Conservation (phyloP, 1,140 invertebrate genomes). For the Vanessa atalanta region DNA sequence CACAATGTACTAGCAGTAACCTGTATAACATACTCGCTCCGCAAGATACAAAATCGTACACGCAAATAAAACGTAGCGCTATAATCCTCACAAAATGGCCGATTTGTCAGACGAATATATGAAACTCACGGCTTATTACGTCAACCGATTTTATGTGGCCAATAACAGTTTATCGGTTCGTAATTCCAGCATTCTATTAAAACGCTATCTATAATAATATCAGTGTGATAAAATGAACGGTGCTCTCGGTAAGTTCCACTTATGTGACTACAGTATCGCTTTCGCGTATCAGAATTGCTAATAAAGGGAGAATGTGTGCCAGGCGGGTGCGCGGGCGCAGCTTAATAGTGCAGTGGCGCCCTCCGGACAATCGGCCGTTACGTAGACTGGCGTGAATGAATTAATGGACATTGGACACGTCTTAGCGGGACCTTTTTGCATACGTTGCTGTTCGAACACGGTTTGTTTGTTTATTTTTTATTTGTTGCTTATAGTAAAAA, state of each 20-base stretch:
- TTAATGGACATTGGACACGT: slow-evolving; percentile 44
- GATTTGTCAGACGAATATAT: slow-evolving; percentile 75
- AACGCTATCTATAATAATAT: slow-evolving; percentile 62
- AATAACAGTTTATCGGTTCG: slow-evolving; percentile 65
- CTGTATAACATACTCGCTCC: slow-evolving; percentile 25
- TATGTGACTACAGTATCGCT: slow-evolving; percentile 70
- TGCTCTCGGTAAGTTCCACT: slow-evolving; percentile 57
- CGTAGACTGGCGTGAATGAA: slow-evolving; percentile 44
- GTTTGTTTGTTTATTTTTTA: slow-evolving; percentile 11
- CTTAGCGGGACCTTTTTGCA: slow-evolving; percentile 34
- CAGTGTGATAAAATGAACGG: slow-evolving; percentile 66
- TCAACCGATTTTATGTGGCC: slow-evolving; percentile 67
- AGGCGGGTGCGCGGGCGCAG: slow-evolving; percentile 50
- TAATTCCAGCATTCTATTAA: slow-evolving; percentile 72
- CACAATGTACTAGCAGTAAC: slow-evolving; percentile 25
- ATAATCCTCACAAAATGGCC: slow-evolving; percentile 63
- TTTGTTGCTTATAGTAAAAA: neutral
- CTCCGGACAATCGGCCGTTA: slow-evolving; percentile 52
- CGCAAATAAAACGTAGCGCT: slow-evolving; percentile 51
- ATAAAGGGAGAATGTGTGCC: slow-evolving; percentile 70
- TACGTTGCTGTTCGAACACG: slow-evolving; percentile 17
- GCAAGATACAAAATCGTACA: slow-evolving; percentile 48
- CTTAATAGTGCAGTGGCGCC: slow-evolving; percentile 57
- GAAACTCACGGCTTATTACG: slow-evolving; percentile 68
- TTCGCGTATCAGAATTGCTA: slow-evolving; percentile 75